Base-by-base conservation (phyloP, 53 echinoderm and acorn worm species). In the Echinarachnius parma region DNA sequence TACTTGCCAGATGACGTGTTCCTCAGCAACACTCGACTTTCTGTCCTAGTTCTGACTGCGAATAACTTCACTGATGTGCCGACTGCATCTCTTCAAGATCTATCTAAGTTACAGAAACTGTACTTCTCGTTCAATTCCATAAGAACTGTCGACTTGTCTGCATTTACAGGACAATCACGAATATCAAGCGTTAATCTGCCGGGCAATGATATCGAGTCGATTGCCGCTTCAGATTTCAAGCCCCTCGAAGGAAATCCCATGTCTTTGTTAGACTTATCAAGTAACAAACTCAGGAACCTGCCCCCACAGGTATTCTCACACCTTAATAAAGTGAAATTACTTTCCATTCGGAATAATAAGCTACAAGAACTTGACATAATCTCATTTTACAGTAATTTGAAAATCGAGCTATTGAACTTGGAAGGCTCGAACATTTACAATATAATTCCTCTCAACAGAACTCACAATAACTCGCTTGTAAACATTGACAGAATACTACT, bases 391-490 rank as follows among this genome's bases (percentile, higher is more conserved):
- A 30, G 19, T 4, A 16, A 7, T 5, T n/a, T 30, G 16, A 9
- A 25, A 13, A 48, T 66, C 1, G 30, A 3, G 18, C 7, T n/a
- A 15, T 5, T 66, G 14, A 28, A 31, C 15, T 5, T 48, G n/a
- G 49, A 18, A 28, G 0, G 25, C 9, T 66, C 32, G 34, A 20
- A 32, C 26, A 66, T 66, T 8, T 9, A 66, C 0, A 16, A 1
- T 9, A 48, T 66, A 13, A 48, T 46, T 66, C 19, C 66, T n/a
- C 30, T 66, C 28, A 48, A 66, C 16, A 26, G 4, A 15, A 48
- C 48, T 7, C 3, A 27, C 42, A 1, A 48, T 48, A 26, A 15
- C 2, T 9, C 28, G 4, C 9, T 16, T 24, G 63, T 25, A 39
- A 10, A 39, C 21, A 25, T 63, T 22, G 15, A 44, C 15, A 25